A percentile compares a stretch with the other conserved stretches of the same genome.
phyloP scores from a whole-genome alignment of 2,113 vertebrate genomes.

The Phodopus roborovskii region DNA sequence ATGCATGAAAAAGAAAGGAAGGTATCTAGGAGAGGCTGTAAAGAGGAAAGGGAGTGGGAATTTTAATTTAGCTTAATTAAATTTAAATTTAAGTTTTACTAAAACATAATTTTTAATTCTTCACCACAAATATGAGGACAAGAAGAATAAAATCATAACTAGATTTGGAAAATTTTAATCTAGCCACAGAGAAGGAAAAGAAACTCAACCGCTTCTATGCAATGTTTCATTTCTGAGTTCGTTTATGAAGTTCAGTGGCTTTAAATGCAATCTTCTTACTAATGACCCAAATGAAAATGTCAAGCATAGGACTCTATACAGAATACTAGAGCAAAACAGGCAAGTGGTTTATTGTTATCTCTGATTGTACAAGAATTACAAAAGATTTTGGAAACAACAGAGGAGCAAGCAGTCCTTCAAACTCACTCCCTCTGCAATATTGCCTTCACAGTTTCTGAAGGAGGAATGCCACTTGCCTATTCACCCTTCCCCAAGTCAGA shows the following conservation, averaged over 20 bases:
- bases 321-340: not conserved
- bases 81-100: not conserved
- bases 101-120: not conserved
- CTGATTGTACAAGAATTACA: not conserved
- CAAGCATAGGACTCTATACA: not conserved
- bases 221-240: not conserved
- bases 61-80: not conserved
- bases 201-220: rapidly evolving
- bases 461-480: not conserved
- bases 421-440: not conserved
- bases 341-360: not conserved
- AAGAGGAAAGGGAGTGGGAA: not conserved
- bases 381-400: not conserved
- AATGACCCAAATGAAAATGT: not conserved
- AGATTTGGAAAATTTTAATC: not conserved
- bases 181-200: not conserved
- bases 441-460: not conserved
- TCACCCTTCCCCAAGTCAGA: not conserved
- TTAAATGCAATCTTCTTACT: not conserved
- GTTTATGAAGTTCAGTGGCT: not conserved
- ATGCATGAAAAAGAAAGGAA: not conserved
- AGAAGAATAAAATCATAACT: not conserved
- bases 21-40: not conserved
- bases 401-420: not conserved
- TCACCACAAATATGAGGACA: not conserved